Evolutionary conservation across 2,113 vertebrate species (phyloP).

Genomic region (Gopherus evgoodei): DNA sequence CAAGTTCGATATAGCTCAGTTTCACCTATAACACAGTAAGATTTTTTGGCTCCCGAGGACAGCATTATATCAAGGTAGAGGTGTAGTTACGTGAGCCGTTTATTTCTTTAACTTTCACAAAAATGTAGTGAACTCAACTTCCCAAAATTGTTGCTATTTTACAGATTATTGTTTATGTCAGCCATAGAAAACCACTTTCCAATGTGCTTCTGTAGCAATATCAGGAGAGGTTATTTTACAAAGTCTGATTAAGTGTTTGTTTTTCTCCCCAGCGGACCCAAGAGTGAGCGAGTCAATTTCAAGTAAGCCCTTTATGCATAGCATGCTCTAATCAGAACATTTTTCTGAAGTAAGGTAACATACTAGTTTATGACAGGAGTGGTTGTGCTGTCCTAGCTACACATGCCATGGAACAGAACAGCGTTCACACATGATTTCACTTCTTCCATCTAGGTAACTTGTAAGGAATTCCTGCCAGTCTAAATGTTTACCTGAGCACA

Average conservation of each 20-base stretch:
- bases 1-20: no score
- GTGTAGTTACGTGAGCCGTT: neutral
- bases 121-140: neutral
- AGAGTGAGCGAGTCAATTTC: conserved; percentile 91
- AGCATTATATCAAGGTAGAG: no score
- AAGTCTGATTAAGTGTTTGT: conserved; percentile 56
- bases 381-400: neutral
- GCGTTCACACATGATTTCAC: conserved; percentile 47
- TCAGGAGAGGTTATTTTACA: conserved; percentile 7
- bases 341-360: conserved; percentile 47
- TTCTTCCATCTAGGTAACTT: conserved; percentile 48
- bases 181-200: conserved; percentile 19
- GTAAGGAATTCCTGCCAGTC: conserved; percentile 42
- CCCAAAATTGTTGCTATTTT: conserved; percentile 35
- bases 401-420: conserved; percentile 11
- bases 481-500: conserved; percentile 69
- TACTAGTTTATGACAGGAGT: neutral
- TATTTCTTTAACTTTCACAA: neutral
- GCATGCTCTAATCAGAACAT: neutral
- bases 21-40: no score
- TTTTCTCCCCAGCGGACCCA: conserved; percentile 88
- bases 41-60: no score
- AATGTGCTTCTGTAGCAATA: conserved; percentile 22
- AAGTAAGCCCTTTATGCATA: conserved; percentile 80
- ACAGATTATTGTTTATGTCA: conserved; percentile 12